Evolutionary conservation across 2,113 vertebrate genomes (phyloP), one percentile per base, ranked within the genome.

Genomic region (Ceyx margarethae): DNA sequence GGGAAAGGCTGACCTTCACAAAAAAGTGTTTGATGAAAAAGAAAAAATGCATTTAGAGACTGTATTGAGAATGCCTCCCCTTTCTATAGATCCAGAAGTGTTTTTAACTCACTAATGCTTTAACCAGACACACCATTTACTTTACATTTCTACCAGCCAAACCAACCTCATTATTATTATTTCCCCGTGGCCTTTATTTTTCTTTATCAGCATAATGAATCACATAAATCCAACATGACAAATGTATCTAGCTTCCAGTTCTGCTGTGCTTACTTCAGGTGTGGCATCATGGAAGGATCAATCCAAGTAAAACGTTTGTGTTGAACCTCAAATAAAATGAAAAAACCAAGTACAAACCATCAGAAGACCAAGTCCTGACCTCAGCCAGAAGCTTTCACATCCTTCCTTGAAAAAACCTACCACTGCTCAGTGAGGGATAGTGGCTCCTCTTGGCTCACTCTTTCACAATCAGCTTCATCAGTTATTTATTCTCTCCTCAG

Each of bases 181-280:
- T 31, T 72, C 45, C 33, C 58, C 33, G 11, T 60, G 23, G 29
- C 71, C 37, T 84, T 90, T 75, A 15, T 82, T 85, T 43, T 45
- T 72, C 28, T 60, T 91, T 89, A 87, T 91, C 84, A 89, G 71
- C 18, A 85, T 8, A 90, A 65, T 13, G 9, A 94, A 76, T 73
- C 45, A 28, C 21, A 73, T 76, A n/a, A 75, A 35, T 35, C 48
- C 60, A 66, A 67, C 46, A 62, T 10, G 28, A 76, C 29, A 92
- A 87, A 76, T 13, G 14, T 35, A 68, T 25, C 19, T 4, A 72
- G 21, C 35, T 88, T 88, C 66, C 42, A 51, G 23, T 60, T 67
- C 57, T 81, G 65, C 51, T 46, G 10, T 14, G n/a, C 43, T 71
- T 57, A 37, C 53, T n/a, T 74, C 46, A 79, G 86, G 25, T 62